Conservation (phyloP, 2,888 invertebrate genomes). For the Gisinianus flammeolus region DNA sequence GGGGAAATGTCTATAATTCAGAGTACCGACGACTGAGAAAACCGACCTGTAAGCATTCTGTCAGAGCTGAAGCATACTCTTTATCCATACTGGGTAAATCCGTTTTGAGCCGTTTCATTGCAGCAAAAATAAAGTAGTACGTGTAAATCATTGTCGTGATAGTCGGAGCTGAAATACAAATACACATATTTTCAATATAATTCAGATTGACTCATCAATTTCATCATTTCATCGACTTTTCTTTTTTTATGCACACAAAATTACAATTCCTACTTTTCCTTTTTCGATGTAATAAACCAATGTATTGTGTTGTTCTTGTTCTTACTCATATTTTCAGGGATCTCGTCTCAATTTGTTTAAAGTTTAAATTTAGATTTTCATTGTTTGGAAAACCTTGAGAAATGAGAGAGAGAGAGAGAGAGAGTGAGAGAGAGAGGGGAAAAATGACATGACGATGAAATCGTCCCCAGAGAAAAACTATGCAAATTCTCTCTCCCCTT, state of each 20-base stretch:
- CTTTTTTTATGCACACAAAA: neutral
- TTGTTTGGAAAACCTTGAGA: no score
- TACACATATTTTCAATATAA: neutral
- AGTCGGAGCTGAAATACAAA: constrained; percentile 73
- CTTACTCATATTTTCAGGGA: no score
- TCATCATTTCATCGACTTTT: neutral
- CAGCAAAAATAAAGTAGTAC: constrained; percentile 91
- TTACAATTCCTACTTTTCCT: no score
- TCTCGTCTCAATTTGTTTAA: no score
- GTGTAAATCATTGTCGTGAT: constrained; percentile 93
- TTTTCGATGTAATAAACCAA: no score
- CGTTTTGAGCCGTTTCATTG: constrained; percentile 82
- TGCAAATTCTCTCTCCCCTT: no score
- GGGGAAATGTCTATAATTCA: no score
- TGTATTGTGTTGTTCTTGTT: no score
- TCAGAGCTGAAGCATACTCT: constrained; percentile 87
- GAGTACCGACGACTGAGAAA: no score
- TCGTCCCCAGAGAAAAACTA: no score
- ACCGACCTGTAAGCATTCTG: constrained; percentile 91
- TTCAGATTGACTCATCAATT: no score
- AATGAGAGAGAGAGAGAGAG: neutral
- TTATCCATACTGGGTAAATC: constrained; percentile 90
- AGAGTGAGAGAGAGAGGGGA: neutral
- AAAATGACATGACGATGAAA: neutral
- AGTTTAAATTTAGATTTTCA: no score